Base-by-base conservation (phyloP, 1,140 invertebrate genomes). In the Zaprionus davidi region DNA sequence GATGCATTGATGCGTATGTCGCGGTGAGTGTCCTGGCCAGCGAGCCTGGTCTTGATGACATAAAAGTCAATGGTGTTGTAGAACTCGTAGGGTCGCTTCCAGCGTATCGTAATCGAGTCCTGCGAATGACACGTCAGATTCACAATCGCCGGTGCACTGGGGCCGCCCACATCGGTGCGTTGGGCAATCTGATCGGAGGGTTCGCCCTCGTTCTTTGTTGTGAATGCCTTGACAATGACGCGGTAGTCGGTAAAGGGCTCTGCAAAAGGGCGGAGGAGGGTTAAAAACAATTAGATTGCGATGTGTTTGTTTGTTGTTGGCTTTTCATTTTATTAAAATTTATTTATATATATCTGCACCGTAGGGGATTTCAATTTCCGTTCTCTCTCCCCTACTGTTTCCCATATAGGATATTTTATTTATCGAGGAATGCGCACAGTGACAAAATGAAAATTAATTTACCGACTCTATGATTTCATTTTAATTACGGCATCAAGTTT, bases 161-260 rank as follows among this genome's bases (percentile, higher is more conserved):
- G 97, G 4, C 96, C 96, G 56, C 94, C 94, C 36, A 98, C 96
- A 93, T 98, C 97, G 1, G 97, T 98, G 64, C 94, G 94, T 31
- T 96, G 95, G 58, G 94, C 94, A 55, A 98, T 94, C 3, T 95
- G 93, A 75, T 96, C 95, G 9, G 97, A 97, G 26, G 95, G 93
- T 78, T 96, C 95, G 44, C 96, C 96, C 92, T 96, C 96, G 92
- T 96, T 94, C 88, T 95, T 95, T 84, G 93, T 94, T 9, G 96
- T 96, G 81, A 94, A 95, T 15, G 97, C 97, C 86, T 97, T 96
- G 11, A 98, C 95, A 95, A 96, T 97, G 77, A 98, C 95, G 92
- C 96, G 96, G 92, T 98, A 98, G 53, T 96, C 95, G 3, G 96
- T 97, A 87, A 95, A 96, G 22, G 97, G 96, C 86, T 95, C 96